phyloP scores from a whole-genome alignment of 2,888 invertebrate species.

The Polydrusus pterygomalis region DNA sequence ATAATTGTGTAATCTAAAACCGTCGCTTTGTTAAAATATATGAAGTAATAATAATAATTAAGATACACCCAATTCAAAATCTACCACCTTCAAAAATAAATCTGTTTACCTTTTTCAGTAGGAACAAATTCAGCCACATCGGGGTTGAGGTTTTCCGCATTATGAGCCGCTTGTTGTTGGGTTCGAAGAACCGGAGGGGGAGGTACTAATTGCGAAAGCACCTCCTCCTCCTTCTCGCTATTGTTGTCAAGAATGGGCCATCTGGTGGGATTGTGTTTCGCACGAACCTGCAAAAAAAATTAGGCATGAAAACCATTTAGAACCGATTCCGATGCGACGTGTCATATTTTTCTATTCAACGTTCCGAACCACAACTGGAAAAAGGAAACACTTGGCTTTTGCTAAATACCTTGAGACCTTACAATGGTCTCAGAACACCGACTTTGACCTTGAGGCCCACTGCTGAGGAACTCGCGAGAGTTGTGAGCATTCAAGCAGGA shows the following conservation, averaged over 20 bases:
- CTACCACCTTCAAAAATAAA: background rate
- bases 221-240: constrained; percentile 62
- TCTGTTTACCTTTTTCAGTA: constrained; percentile 56
- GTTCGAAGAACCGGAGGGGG: constrained; percentile 83
- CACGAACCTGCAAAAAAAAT: constrained; percentile 81
- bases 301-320: background rate
- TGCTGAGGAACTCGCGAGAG: too few species aligned
- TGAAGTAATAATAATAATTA: too few species aligned
- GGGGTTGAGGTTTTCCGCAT: constrained; percentile 83
- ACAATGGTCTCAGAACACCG: too few species aligned
- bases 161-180: constrained; percentile 69
- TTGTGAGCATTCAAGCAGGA: too few species aligned
- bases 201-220: constrained; percentile 80
- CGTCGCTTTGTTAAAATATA: too few species aligned
- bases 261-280: constrained; percentile 85
- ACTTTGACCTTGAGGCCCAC: too few species aligned
- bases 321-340: background rate
- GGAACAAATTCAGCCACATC: constrained; percentile 92
- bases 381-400: too few species aligned
- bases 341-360: too few species aligned
- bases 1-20: too few species aligned
- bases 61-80: too few species aligned
- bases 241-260: constrained; percentile 89
- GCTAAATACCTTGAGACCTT: too few species aligned
- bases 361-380: too few species aligned